phyloP scores from a whole-genome alignment of 2,888 invertebrate species.

The Tinea trinotella region DNA sequence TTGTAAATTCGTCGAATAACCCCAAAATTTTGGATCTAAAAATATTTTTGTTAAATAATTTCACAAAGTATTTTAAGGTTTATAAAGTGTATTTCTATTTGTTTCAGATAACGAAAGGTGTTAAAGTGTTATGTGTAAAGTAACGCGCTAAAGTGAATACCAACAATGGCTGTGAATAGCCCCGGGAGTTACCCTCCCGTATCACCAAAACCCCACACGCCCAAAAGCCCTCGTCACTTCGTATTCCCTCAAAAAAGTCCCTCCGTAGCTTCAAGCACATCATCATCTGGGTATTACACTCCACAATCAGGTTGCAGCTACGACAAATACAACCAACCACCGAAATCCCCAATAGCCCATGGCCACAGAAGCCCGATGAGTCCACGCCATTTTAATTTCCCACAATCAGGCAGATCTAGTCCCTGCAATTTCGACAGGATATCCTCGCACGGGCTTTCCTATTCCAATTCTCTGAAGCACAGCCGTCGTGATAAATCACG shows the following conservation, averaged over 20 bases:
- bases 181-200: slow-evolving; percentile 70
- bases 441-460: slow-evolving; percentile 42
- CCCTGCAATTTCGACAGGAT: slow-evolving; percentile 48
- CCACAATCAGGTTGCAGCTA: slow-evolving; percentile 68
- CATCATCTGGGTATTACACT: slow-evolving; percentile 70
- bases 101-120: slow-evolving; percentile 43
- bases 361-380: slow-evolving; percentile 73
- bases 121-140: slow-evolving; percentile 31
- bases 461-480: slow-evolving; percentile 58
- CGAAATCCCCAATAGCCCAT: slow-evolving; percentile 66
- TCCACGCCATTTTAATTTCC: slow-evolving; percentile 74
- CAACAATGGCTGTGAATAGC: slow-evolving; percentile 71
- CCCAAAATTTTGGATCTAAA: too few relatives aligned
- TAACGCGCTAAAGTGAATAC: slow-evolving; percentile 35
- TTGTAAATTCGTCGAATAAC: too few relatives aligned
- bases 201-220: slow-evolving; percentile 69
- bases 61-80: too few relatives aligned
- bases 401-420: slow-evolving; percentile 59
- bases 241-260: slow-evolving; percentile 69
- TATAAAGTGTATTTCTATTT: slow-evolving; percentile 23
- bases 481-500: slow-evolving; percentile 54
- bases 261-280: slow-evolving; percentile 65
- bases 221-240: slow-evolving; percentile 71
- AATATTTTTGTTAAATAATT: too few relatives aligned
- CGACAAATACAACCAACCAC: slow-evolving; percentile 56